These are phyloP conservation scores for Perdita meconis DNA, from an alignment of 2,888 invertebrate genomes.

Conservation along the genomic window DNA sequence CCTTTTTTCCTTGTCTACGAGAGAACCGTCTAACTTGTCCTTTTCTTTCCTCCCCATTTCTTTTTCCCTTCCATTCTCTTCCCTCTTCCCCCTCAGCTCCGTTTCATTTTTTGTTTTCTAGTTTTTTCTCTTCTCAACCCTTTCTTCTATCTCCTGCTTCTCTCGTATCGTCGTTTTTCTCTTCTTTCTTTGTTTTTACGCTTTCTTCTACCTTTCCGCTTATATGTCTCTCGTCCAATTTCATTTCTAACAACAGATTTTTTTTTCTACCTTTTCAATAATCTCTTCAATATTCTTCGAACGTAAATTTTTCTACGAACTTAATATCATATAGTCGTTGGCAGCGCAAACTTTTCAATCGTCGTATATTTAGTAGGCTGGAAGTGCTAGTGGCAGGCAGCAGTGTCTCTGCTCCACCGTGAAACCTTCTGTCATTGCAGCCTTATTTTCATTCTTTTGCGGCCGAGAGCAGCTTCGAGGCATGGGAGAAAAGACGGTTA, in stretches of 20 bases:
- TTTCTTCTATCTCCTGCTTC: too few relatives aligned
- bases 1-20: slow-evolving; percentile 54
- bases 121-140: too few relatives aligned
- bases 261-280: too few relatives aligned
- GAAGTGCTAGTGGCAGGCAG: slow-evolving; percentile 49
- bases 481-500: slow-evolving; percentile 56
- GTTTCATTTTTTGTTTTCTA: too few relatives aligned
- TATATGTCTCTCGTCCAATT: too few relatives aligned
- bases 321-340: background rate
- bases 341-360: background rate
- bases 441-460: slow-evolving; percentile 65
- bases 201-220: too few relatives aligned
- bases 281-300: too few relatives aligned
- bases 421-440: slow-evolving; percentile 66
- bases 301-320: too few relatives aligned
- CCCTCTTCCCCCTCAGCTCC: background rate
- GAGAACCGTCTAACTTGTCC: slow-evolving; percentile 40
- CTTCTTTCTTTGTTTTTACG: too few relatives aligned
- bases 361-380: slow-evolving; percentile 13
- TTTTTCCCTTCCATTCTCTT: background rate
- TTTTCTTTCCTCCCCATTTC: background rate
- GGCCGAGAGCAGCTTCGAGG: slow-evolving; percentile 55
- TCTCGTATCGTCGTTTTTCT: too few relatives aligned
- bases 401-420: slow-evolving; percentile 46
- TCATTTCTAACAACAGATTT: too few relatives aligned